These are phyloP conservation scores for Xiphophorus hellerii DNA, from an alignment of 2,113 vertebrate genomes.

Conservation along the genomic window DNA sequence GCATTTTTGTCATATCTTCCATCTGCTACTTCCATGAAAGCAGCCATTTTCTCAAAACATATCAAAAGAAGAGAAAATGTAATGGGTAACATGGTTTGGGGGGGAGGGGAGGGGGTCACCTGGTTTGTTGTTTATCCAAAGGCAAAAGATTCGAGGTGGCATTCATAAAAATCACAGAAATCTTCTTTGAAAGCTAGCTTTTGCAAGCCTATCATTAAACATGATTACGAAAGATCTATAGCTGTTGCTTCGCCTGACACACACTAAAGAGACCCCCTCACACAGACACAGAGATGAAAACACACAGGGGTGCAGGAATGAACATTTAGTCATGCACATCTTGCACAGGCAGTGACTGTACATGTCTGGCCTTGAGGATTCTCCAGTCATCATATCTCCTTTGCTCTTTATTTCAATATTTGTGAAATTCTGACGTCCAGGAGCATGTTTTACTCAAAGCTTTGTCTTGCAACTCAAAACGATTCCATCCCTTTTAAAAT, in stretches of 20 bases:
- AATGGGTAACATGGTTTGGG: background rate
- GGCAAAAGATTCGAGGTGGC: too few relatives aligned
- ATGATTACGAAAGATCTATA: background rate
- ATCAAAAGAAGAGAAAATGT: background rate
- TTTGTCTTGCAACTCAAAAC: slow-evolving; percentile 24
- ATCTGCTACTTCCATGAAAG: background rate
- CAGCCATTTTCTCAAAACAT: slow-evolving; percentile 1
- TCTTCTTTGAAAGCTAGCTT: background rate
- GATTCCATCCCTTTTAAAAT: slow-evolving; percentile 54
- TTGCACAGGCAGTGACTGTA: slow-evolving; percentile 13
- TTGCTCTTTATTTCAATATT: slow-evolving; percentile 30
- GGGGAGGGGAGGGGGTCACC: too few relatives aligned
- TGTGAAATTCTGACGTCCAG: slow-evolving; percentile 22
- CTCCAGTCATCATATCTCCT: slow-evolving; percentile 23
- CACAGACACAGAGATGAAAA: background rate
- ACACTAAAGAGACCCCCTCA: background rate
- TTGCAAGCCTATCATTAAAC: background rate
- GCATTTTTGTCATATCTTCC: background rate
- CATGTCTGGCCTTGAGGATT: slow-evolving; percentile 17
- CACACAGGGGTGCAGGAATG: background rate
- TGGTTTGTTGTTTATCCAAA: background rate
- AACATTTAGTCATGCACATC: background rate
- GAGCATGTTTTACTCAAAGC: slow-evolving; percentile 28
- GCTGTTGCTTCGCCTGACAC: background rate
- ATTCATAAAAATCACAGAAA: background rate